Conservation (phyloP, 2,797 vertebrate species). For the Myripristis jacobus region DNA sequence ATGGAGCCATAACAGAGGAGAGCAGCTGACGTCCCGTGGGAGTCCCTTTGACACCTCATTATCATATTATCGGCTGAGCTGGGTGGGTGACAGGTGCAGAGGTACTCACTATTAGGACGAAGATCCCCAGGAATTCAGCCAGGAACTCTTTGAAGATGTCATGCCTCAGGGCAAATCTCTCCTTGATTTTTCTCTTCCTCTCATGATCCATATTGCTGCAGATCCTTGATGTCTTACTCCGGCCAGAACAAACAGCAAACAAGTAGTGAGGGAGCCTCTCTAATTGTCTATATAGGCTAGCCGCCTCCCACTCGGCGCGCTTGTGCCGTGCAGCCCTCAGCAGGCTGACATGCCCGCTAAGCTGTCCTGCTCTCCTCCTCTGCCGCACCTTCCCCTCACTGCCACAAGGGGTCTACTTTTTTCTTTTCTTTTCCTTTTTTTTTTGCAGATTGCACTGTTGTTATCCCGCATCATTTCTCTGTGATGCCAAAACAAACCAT, state of each 20-base stretch:
- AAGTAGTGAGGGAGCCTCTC: slow-evolving; percentile 49
- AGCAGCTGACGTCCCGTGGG: slow-evolving; percentile 62
- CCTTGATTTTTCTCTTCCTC: slow-evolving; percentile 82
- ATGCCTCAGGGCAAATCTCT: slow-evolving; percentile 87
- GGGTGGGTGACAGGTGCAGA: slow-evolving; percentile 73
- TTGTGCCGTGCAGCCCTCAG: slow-evolving; percentile 35
- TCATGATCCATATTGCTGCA: slow-evolving; percentile 78
- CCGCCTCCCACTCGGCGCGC: slow-evolving; percentile 76
- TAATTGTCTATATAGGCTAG: slow-evolving; percentile 56
- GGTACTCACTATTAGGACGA: slow-evolving; percentile 94
- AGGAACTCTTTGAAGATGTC: slow-evolving; percentile 90
- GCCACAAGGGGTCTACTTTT: slow-evolving; percentile 72
- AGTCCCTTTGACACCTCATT: slow-evolving; percentile 71
- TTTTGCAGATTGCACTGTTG: background rate
- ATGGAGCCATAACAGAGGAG: slow-evolving; percentile 66
- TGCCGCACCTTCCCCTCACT: slow-evolving; percentile 23
- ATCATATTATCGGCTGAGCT: slow-evolving; percentile 66
- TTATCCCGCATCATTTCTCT: too few species aligned
- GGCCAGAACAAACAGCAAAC: slow-evolving; percentile 71
- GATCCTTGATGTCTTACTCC: slow-evolving; percentile 64
- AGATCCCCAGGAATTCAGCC: slow-evolving; percentile 94
- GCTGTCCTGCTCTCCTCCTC: slow-evolving; percentile 27
- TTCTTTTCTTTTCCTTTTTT: too few species aligned
- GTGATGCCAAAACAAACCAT: too few species aligned
- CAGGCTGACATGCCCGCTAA: slow-evolving; percentile 48